Evolutionary conservation across 2,113 vertebrate species (phyloP), one percentile per base, ranked within the genome.

Genomic region (Macrotis lagotis): DNA sequence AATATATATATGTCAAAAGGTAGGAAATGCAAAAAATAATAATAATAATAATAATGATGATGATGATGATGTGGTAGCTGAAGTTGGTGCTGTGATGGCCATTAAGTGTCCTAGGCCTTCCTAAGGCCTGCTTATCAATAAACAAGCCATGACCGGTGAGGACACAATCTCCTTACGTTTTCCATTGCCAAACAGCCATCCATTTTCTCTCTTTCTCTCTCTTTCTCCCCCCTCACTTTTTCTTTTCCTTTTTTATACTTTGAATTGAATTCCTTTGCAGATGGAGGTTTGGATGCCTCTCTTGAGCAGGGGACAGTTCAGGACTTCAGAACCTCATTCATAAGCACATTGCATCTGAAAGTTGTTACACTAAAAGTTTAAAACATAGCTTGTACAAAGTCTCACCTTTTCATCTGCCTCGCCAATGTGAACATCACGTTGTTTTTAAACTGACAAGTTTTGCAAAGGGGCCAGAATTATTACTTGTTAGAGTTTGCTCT

Each of bases 391-490:
- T 98, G 97, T 98, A 98, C 97, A 98, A 98, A 98, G 97, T 97
- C 97, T 95, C 98, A 97, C 95, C 96, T 97, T 98, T 97, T 98
- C 95, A 98, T 98, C 98, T 92, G 91, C 98, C 97, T 98, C 97
- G 97, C 98, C 97, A 98, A 98, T 98, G 97, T 98, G 98, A 98
- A 98, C 98, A 93, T 98, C 94, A 96, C 95, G 95, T 98, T 98
- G 97, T 98, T 98, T 97, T 97, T 96, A 97, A 98, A 96, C 96
- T 95, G 97, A 98, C 95, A 59, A n/a, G 96, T 98, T 98, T 97
- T 96, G 98, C 98, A 97, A 98, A 98, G 98, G 98, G 98, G 98
- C 98, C 98, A 98, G 98, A 98, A 98, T 98, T 98, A 98, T 98
- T 98, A 97, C 98, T 98, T 98, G 98, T 97, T 98, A 98, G 98